Conservation (phyloP, 2,797 vertebrate species). For the Muscicapa comitata region DNA sequence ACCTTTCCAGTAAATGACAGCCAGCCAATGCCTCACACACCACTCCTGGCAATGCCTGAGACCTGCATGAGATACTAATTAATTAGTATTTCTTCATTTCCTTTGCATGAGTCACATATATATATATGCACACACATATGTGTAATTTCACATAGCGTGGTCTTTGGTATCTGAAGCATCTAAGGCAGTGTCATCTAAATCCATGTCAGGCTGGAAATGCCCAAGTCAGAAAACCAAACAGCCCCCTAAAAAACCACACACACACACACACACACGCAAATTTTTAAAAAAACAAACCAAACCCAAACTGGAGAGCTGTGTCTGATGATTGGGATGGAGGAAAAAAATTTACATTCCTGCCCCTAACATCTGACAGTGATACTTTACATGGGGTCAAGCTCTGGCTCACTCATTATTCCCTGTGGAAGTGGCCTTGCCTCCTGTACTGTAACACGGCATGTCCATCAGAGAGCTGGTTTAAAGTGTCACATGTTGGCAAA, state of each 20-base stretch:
- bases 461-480: not conserved
- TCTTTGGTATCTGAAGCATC: not conserved
- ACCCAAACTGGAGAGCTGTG: not conserved
- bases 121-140: not conserved
- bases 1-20: not conserved
- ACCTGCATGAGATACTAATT: not conserved
- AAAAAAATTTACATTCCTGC: not conserved
- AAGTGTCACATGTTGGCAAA: not conserved
- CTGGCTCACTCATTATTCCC: not conserved
- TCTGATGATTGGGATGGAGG: not conserved
- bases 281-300: too few relatives aligned
- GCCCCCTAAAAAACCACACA: not conserved
- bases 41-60: not conserved
- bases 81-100: not conserved
- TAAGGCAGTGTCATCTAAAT: not conserved
- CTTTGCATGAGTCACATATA: not conserved
- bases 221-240: not conserved
- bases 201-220: rapidly evolving
- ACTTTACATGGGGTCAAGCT: not conserved
- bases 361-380: not conserved
- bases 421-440: not conserved
- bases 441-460: not conserved
- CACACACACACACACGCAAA: too few relatives aligned
- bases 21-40: not conserved
- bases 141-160: not conserved